These are phyloP conservation scores for Caenorhabditis angaria DNA, from an alignment of 2,888 invertebrate genomes.

Conservation along the genomic window DNA sequence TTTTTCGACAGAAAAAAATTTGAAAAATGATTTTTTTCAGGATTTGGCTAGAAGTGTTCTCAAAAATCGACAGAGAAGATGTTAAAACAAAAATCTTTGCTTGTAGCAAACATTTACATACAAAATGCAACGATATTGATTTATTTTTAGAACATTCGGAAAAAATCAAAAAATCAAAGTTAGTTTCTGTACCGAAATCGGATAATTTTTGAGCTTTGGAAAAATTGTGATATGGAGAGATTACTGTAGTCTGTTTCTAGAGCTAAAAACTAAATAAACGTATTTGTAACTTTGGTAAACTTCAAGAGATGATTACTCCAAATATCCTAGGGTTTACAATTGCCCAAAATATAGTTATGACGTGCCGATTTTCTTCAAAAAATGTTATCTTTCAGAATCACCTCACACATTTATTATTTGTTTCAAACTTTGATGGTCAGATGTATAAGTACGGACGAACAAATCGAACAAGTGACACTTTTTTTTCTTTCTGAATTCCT, in stretches of 20 bases:
- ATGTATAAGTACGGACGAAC: conserved; percentile 8
- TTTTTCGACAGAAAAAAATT: neutral
- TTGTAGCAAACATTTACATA: conserved; percentile 20
- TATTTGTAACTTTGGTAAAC: too few species aligned
- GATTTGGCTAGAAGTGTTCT: conserved; percentile 21
- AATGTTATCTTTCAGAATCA: conserved; percentile 8
- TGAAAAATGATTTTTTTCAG: conserved; percentile 14
- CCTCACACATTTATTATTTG: neutral
- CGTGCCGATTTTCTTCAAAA: too few species aligned
- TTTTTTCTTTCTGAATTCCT: too few species aligned
- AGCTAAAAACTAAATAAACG: too few species aligned
- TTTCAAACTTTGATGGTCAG: conserved; percentile 3
- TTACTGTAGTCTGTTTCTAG: too few species aligned
- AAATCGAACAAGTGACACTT: conserved; percentile 11
- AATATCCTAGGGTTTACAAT: too few species aligned
- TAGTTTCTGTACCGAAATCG: neutral
- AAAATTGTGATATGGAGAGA: too few species aligned
- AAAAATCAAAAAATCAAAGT: conserved; percentile 19
- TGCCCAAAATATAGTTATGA: too few species aligned
- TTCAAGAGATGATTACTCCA: too few species aligned
- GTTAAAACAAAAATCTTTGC: conserved; percentile 1
- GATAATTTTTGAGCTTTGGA: too few species aligned
- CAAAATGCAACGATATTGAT: conserved; percentile 13
- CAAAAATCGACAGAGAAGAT: conserved; percentile 25
- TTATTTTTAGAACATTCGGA: conserved; percentile 15